Conservation (phyloP, 2,888 invertebrate species). For the Parthenolecanium corni region DNA sequence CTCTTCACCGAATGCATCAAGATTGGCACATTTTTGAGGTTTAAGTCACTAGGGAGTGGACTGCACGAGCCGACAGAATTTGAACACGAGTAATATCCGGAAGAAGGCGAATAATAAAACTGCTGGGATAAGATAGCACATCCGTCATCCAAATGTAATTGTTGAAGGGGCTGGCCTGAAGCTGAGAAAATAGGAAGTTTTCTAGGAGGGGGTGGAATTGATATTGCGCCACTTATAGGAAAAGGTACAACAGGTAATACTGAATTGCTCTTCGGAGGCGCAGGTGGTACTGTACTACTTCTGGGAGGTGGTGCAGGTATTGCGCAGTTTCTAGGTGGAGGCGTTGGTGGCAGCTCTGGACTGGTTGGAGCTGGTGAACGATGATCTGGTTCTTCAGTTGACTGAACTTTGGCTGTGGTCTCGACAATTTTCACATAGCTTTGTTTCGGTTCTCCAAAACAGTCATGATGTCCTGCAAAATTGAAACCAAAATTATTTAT, state of each 20-base stretch:
- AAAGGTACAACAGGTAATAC: slow-evolving; percentile 51
- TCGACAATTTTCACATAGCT: too few relatives aligned
- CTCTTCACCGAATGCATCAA: slow-evolving; percentile 96
- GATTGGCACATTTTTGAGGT: slow-evolving; percentile 72
- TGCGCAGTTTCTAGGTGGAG: too few relatives aligned
- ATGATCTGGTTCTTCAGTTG: too few relatives aligned
- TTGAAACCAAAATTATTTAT: too few relatives aligned
- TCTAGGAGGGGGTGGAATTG: slow-evolving; percentile 63
- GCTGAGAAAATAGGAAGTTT: too few relatives aligned
- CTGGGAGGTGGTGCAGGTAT: slow-evolving; percentile 50
- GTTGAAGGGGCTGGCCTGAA: slow-evolving; percentile 33
- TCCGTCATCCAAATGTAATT: slow-evolving; percentile 43
- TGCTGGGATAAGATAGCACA: slow-evolving; percentile 65
- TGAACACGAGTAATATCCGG: slow-evolving; percentile 72
- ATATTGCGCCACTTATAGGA: slow-evolving; percentile 59
- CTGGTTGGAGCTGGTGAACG: too few relatives aligned
- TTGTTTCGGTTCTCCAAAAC: too few relatives aligned
- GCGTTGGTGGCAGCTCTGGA: slow-evolving; percentile 50
- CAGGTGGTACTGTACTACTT: slow-evolving; percentile 52
- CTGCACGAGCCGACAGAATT: slow-evolving; percentile 74
- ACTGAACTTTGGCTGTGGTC: too few relatives aligned
- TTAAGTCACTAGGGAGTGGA: slow-evolving; percentile 48
- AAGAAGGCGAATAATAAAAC: slow-evolving; percentile 73
- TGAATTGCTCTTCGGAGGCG: slow-evolving; percentile 47
- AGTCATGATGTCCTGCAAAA: too few relatives aligned